These are phyloP conservation scores for Rhogogaster chlorosoma DNA, from an alignment of 2,888 invertebrate genomes.

Conservation along the genomic window DNA sequence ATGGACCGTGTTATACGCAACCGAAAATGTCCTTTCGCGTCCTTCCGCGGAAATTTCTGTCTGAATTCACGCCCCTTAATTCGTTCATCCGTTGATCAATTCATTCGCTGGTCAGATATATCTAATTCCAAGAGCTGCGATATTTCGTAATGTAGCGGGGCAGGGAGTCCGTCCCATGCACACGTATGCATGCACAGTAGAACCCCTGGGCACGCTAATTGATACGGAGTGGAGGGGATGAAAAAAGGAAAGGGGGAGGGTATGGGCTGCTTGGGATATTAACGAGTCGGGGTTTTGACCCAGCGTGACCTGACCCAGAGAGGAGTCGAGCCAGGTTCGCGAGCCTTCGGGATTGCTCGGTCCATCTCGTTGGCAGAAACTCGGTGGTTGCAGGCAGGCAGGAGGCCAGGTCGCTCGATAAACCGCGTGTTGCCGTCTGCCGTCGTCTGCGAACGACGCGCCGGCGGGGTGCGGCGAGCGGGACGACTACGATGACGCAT, in stretches of 20 bases:
- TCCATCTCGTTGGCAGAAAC: conserved; percentile 29
- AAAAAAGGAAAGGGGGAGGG: not conserved
- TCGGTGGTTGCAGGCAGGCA: not conserved
- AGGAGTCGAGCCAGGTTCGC: conserved; percentile 38
- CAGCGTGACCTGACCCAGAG: conserved; percentile 65
- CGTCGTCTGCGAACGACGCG: conserved; percentile 4
- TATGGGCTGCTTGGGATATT: conserved; percentile 54
- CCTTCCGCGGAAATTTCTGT: not conserved
- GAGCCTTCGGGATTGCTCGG: conserved; percentile 26
- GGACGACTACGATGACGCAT: not conserved
- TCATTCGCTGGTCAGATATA: not conserved
- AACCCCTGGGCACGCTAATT: conserved; percentile 22
- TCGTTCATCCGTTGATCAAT: not conserved
- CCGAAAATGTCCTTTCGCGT: not conserved
- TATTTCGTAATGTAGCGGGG: not conserved
- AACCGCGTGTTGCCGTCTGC: conserved; percentile 27
- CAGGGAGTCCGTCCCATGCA: not conserved
- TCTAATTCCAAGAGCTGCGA: too few relatives aligned
- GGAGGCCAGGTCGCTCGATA: conserved; percentile 31
- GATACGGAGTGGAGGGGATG: conserved; percentile 11
- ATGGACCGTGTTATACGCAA: not conserved
- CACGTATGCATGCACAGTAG: not conserved
- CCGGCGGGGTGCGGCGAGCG: not conserved
- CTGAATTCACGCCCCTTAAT: not conserved
- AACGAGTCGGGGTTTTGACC: conserved; percentile 61